Evolutionary conservation across 2,797 vertebrate genomes (phyloP), one percentile per base, ranked within the genome.

Genomic region (Hydrophis major): DNA sequence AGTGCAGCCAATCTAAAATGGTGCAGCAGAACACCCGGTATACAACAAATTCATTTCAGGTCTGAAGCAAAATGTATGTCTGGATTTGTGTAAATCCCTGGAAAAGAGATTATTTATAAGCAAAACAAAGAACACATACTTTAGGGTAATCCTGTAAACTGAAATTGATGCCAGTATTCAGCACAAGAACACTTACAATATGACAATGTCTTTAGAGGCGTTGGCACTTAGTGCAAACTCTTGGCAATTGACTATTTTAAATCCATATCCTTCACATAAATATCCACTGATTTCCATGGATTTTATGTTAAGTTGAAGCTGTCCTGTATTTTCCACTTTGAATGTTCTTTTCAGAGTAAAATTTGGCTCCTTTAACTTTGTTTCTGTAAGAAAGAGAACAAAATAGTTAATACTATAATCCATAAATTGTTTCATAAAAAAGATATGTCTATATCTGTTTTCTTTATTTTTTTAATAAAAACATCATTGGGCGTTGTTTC

Each of bases 161-260:
- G 66, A 90, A 94, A 91, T 69, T 60, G 13, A 11, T 89, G 4
- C 11, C 53, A 86, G 20, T 57, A n/a, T 89, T 86, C 2, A 69
- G 22, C 32, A 86, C 47, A 63, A 66, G 87, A 11, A 0, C 88
- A 98, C 99, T 99, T 96, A 99, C 99, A 99, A 96, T 98, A 99
- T 98, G 96, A 99, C 95, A 95, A 99, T 98, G 97, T 99, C 99
- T 98, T 98, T 99, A 87, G 99, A 99, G 95, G 98, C 95, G 94
- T 99, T 99, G 97, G 99, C 98, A 96, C 98, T 98, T 93, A 99
- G 98, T 97, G 98, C 95, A 98, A 99, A 99, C 96, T 99, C 99
- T 91, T 99, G 98, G 98, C 99, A 99, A 97, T 98, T 99, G 97
- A 99, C 97, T 97, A 99, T 98, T 98, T 99, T 99, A 98, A 99